Evolutionary conservation across 1,140 invertebrate genomes (phyloP).

Genomic region (Philaenus spumarius): DNA sequence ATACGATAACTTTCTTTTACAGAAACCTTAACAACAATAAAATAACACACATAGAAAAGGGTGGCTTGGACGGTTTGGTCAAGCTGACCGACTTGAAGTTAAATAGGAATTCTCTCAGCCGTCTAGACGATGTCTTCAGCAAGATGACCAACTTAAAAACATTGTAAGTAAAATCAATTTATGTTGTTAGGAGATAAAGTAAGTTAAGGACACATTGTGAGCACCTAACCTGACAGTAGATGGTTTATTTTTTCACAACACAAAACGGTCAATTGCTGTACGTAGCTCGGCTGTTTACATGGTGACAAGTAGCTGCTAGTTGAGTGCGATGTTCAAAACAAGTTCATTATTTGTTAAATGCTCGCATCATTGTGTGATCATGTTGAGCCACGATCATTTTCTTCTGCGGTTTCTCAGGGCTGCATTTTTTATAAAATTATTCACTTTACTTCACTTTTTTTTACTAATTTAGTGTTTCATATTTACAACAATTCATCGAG

Average conservation of each 20-base stretch:
- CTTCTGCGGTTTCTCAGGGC: no score
- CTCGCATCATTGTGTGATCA: no score
- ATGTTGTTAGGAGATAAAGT: constrained; percentile 8
- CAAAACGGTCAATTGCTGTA: neutral
- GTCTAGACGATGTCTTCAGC: constrained; percentile 62
- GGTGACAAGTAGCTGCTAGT: neutral
- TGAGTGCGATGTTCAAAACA: no score
- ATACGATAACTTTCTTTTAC: constrained; percentile 35
- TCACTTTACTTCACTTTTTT: no score
- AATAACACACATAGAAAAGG: constrained; percentile 57
- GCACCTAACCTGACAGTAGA: neutral
- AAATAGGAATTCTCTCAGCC: constrained; percentile 68
- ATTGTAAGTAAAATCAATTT: constrained; percentile 49
- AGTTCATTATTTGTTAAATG: no score
- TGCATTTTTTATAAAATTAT: no score
- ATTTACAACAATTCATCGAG: no score
- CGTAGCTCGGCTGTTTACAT: neutral
- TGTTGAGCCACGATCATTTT: no score
- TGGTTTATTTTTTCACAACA: neutral
- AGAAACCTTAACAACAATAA: constrained; percentile 72
- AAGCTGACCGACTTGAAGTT: constrained; percentile 66
- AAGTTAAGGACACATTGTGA: neutral
- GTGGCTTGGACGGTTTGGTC: constrained; percentile 63
- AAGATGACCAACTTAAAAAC: constrained; percentile 59
- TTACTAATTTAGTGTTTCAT: no score